These are phyloP conservation scores for Pheosia tremula DNA, from an alignment of 2,888 invertebrate species.

Conservation along the genomic window DNA sequence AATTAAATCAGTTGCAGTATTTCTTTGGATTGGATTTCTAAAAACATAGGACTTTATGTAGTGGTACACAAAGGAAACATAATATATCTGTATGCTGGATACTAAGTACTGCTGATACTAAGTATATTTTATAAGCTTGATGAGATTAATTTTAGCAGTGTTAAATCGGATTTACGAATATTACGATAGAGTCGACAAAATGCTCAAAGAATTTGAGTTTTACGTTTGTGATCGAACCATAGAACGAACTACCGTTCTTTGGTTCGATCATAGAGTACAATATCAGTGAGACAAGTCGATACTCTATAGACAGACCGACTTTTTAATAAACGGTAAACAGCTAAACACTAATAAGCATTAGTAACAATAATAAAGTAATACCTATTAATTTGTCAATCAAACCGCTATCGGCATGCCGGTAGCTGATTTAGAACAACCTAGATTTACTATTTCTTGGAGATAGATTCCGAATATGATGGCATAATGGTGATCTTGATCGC, in stretches of 20 bases:
- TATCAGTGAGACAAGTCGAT: constrained; percentile 25
- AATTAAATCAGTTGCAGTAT: too few species aligned
- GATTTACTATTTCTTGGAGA: constrained; percentile 8
- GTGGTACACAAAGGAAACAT: too few species aligned
- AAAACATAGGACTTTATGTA: too few species aligned
- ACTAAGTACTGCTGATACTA: too few species aligned
- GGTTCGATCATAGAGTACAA: background rate
- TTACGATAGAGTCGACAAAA: too few species aligned
- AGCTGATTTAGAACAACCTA: constrained; percentile 36
- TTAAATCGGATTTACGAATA: too few species aligned
- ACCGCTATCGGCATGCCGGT: constrained; percentile 31
- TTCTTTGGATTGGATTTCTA: too few species aligned
- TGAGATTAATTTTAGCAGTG: too few species aligned
- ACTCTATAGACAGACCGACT: constrained; percentile 36
- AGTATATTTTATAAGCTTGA: too few species aligned
- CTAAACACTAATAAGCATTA: constrained; percentile 52
- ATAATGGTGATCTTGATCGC: background rate
- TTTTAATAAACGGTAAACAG: constrained; percentile 49
- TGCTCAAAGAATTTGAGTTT: too few species aligned
- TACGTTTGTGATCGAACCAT: background rate
- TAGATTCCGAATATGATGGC: background rate
- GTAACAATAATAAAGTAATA: constrained; percentile 44
- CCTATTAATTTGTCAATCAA: too few species aligned
- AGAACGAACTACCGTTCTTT: background rate
- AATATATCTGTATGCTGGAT: too few species aligned